Conservation (phyloP, 2,888 invertebrate genomes). For the Esperia sulphurella region DNA sequence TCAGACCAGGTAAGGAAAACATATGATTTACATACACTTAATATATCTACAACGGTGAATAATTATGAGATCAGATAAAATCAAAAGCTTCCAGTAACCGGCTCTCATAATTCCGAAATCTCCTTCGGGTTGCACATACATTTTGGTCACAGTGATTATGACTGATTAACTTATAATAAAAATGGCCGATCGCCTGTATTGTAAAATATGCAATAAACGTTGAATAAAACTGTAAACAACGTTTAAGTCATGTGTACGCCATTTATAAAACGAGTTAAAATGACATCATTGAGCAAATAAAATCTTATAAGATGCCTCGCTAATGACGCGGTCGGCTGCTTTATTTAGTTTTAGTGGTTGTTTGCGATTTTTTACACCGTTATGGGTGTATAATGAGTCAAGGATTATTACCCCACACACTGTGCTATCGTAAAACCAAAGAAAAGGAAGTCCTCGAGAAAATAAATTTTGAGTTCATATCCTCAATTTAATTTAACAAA, state of each 20-base stretch:
- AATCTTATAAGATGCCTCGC: conserved; percentile 30
- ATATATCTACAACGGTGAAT: background rate
- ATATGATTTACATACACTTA: conserved; percentile 1
- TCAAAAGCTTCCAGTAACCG: no score
- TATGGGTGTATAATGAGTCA: background rate
- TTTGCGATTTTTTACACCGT: conserved; percentile 13
- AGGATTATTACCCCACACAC: background rate
- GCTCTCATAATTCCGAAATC: background rate
- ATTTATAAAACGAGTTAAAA: conserved; percentile 13
- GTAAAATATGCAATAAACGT: no score
- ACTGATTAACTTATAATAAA: no score
- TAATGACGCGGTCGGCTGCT: conserved; percentile 22
- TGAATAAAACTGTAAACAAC: background rate
- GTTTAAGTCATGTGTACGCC: background rate
- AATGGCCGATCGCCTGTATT: no score
- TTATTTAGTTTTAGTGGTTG: conserved; percentile 16
- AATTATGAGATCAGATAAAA: background rate
- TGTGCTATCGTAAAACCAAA: background rate
- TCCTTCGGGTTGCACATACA: background rate
- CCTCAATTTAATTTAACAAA: no score
- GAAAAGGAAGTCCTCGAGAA: background rate
- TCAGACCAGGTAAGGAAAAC: conserved; percentile 5
- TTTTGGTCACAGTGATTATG: no score
- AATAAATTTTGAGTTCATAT: no score
- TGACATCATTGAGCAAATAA: conserved; percentile 40